Conservation (phyloP, 2,888 invertebrate genomes). For the Nycteola revayana region DNA sequence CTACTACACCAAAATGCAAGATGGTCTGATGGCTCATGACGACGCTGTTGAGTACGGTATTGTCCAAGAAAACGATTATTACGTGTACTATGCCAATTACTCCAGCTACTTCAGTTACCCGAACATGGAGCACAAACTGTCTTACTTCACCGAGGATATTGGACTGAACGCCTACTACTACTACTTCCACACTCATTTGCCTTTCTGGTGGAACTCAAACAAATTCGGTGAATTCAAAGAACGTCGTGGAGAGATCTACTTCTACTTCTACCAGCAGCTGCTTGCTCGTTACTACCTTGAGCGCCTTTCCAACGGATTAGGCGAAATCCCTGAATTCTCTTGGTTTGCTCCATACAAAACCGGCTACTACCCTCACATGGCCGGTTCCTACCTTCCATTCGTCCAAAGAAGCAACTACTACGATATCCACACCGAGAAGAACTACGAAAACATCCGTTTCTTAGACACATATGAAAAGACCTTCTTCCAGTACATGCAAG, state of each 20-base stretch:
- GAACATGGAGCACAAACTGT: slow-evolving; percentile 81
- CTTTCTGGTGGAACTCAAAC: slow-evolving; percentile 84
- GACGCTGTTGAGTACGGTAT: slow-evolving; percentile 59
- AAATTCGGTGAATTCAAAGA: slow-evolving; percentile 72
- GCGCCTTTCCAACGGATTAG: slow-evolving; percentile 84
- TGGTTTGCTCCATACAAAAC: slow-evolving; percentile 82
- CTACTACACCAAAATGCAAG: slow-evolving; percentile 66
- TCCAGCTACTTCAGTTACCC: slow-evolving; percentile 74
- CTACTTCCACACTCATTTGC: slow-evolving; percentile 83
- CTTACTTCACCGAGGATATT: slow-evolving; percentile 87
- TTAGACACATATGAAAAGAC: slow-evolving; percentile 83
- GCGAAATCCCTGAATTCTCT: slow-evolving; percentile 83
- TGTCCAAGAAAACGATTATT: slow-evolving; percentile 60
- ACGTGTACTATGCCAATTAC: slow-evolving; percentile 82
- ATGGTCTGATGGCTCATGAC: slow-evolving; percentile 47
- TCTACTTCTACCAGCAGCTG: slow-evolving; percentile 85
- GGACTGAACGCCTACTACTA: slow-evolving; percentile 86
- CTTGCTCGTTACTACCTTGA: slow-evolving; percentile 87
- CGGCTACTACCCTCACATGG: slow-evolving; percentile 52
- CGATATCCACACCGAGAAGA: slow-evolving; percentile 75
- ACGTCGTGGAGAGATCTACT: slow-evolving; percentile 85
- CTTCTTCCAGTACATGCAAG: slow-evolving; percentile 72
- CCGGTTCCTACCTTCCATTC: slow-evolving; percentile 62
- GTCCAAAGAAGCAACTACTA: slow-evolving; percentile 83
- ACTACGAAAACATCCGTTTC: slow-evolving; percentile 71